phyloP scores from a whole-genome alignment of 35 echinoderm and acorn worm species.

The Diadema setosum region DNA sequence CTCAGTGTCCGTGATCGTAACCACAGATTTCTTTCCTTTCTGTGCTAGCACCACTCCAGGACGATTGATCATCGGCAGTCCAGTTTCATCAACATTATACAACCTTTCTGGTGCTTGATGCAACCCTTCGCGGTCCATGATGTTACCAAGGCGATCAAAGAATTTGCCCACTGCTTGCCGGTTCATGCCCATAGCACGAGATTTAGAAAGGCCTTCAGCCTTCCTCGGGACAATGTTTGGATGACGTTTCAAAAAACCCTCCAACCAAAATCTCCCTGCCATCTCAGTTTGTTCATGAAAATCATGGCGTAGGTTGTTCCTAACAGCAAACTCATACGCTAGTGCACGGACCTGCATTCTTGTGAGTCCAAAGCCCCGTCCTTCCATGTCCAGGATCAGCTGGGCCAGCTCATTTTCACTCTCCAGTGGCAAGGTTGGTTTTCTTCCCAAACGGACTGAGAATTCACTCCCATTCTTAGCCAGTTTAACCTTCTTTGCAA shows the following conservation, averaged over 20 bases:
- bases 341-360: conserved; percentile 4
- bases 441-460: conserved; percentile 20
- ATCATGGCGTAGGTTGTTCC: conserved; percentile 29
- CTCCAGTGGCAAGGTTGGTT: not conserved
- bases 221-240: conserved; percentile 46
- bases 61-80: not conserved
- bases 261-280: conserved; percentile 56
- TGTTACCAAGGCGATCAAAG: not conserved
- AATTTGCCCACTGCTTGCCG: not conserved
- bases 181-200: conserved; percentile 25
- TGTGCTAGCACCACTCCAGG: not conserved
- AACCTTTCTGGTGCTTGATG: conserved; percentile 10
- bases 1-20: conserved; percentile 22
- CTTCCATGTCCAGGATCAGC: conserved; percentile 20
- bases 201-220: conserved; percentile 46
- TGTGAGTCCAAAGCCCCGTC: conserved; percentile 3
- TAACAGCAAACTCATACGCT: conserved; percentile 33
- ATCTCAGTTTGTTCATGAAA: conserved; percentile 37
- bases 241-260: conserved; percentile 26
- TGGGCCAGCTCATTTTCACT: conserved; percentile 3
- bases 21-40: conserved; percentile 48
- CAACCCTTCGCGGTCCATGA: not conserved
- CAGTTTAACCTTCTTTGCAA: conserved; percentile 21
- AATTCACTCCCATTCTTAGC: not conserved
- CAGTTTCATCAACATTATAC: conserved; percentile 36